phyloP scores from a whole-genome alignment of 1,140 invertebrate genomes.

The Drosophila cardini region DNA sequence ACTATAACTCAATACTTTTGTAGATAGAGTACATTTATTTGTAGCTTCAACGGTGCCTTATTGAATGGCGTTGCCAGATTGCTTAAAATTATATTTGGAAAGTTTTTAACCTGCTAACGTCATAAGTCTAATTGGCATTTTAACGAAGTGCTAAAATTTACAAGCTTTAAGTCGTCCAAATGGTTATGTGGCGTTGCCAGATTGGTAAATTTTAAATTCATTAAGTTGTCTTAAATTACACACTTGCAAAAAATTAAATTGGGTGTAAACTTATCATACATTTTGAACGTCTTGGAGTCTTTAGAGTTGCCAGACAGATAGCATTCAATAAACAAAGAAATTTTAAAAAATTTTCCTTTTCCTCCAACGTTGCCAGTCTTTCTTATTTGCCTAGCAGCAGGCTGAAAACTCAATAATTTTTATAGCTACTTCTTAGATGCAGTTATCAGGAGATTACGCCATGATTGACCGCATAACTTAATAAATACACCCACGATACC shows the following conservation, averaged over 20 bases:
- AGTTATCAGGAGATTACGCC: constrained; percentile 13
- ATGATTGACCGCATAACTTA: constrained; percentile 32
- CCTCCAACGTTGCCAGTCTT: neutral
- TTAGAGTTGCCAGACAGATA: too few species aligned
- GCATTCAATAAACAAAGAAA: too few species aligned
- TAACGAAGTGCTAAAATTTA: too few species aligned
- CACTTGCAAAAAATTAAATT: too few species aligned
- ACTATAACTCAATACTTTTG: too few species aligned
- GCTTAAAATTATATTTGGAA: too few species aligned
- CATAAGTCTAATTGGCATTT: neutral
- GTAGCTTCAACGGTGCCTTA: too few species aligned
- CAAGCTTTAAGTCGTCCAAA: too few species aligned
- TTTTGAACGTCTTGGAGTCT: too few species aligned
- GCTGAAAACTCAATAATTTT: constrained; percentile 4
- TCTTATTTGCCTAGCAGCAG: neutral
- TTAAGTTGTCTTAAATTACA: neutral
- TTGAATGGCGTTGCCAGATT: neutral
- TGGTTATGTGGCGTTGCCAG: neutral
- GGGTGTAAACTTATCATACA: too few species aligned
- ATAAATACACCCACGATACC: constrained; percentile 48
- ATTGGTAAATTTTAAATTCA: neutral
- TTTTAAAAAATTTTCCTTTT: neutral
- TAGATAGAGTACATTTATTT: too few species aligned
- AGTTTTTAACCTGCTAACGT: too few species aligned
- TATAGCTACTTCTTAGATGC: neutral